These are phyloP conservation scores for Phyllotreta cruciferae DNA, from an alignment of 2,888 invertebrate genomes.

Conservation along the genomic window DNA sequence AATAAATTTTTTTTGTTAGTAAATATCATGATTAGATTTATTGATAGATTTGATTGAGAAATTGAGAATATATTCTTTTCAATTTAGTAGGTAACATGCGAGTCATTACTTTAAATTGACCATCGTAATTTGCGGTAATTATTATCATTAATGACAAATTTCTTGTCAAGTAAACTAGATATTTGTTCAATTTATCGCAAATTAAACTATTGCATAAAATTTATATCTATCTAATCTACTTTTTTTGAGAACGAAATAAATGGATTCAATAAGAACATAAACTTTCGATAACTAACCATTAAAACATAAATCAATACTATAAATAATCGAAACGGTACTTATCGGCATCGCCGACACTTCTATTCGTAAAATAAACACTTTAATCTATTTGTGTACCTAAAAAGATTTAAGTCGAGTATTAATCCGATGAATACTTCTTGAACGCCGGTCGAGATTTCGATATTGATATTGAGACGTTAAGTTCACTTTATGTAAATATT, in stretches of 20 bases:
- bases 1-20: no score
- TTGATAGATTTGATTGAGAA: no score
- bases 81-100: no score
- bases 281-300: slow-evolving; percentile 24
- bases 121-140: no score
- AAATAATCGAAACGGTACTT: slow-evolving; percentile 28
- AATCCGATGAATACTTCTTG: slow-evolving; percentile 30
- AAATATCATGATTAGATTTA: no score
- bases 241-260: no score
- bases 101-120: no score
- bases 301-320: slow-evolving; percentile 30
- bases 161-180: background rate
- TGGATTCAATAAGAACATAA: slow-evolving; percentile 17
- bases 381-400: slow-evolving; percentile 24
- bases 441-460: slow-evolving; percentile 22
- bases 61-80: no score
- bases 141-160: no score
- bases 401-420: slow-evolving; percentile 23
- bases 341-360: slow-evolving; percentile 25
- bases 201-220: slow-evolving; percentile 1
- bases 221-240: slow-evolving; percentile 8
- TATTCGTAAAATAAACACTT: slow-evolving; percentile 32
- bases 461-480: slow-evolving; percentile 30
- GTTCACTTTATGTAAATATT: slow-evolving; percentile 31
- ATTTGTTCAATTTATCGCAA: slow-evolving; percentile 6